Percentiles rank a stretch among this genome's conserved stretches.
phyloP scores from a whole-genome alignment of 2,888 invertebrate species.

The Tineola bisselliella region DNA sequence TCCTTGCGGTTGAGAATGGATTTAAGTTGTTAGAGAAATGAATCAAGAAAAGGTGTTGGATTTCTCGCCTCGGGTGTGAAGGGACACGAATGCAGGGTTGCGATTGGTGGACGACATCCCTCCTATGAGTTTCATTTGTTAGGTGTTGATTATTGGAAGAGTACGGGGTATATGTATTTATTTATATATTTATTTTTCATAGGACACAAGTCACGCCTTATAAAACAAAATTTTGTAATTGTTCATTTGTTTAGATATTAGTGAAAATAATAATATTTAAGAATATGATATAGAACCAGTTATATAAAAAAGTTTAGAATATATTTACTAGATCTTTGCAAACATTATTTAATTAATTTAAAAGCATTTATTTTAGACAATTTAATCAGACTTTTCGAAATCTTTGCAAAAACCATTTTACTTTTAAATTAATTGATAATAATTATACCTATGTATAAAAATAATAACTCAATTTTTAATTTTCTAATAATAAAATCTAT shows the following conservation, averaged over 20 bases:
- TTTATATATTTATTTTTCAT: neutral
- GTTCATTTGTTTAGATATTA: too few relatives aligned
- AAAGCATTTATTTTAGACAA: too few relatives aligned
- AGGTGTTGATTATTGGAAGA: constrained; percentile 40
- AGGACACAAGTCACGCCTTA: neutral
- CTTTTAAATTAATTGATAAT: too few relatives aligned
- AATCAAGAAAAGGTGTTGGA: constrained; percentile 44
- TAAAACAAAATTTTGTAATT: neutral
- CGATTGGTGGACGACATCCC: constrained; percentile 41
- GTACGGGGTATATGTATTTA: neutral
- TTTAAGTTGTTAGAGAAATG: constrained; percentile 24
- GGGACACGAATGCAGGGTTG: constrained; percentile 37
- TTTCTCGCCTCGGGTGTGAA: constrained; percentile 65
- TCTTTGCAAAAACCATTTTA: too few relatives aligned
- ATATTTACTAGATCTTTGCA: too few relatives aligned
- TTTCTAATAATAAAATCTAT: neutral
- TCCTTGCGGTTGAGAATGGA: constrained; percentile 14
- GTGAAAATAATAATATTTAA: too few relatives aligned
- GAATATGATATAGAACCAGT: too few relatives aligned
- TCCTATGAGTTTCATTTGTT: constrained; percentile 22
- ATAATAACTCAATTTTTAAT: too few relatives aligned
- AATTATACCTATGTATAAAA: too few relatives aligned
- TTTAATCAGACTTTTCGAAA: too few relatives aligned
- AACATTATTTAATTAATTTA: too few relatives aligned
- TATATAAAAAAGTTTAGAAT: too few relatives aligned